Conservation (phyloP, 1,140 invertebrate species). For the Zaprionus tsacasi region DNA sequence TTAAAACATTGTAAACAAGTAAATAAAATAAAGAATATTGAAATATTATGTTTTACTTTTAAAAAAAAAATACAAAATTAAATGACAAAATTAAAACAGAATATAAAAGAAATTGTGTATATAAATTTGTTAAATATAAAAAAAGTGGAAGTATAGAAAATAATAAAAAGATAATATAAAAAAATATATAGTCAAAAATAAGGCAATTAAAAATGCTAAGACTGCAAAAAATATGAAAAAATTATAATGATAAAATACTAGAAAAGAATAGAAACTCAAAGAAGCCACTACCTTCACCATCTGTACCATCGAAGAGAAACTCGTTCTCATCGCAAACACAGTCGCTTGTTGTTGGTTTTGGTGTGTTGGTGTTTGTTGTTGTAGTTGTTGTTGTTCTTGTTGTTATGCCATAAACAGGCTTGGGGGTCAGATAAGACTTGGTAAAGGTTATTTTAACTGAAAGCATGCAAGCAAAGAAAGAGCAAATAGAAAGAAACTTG, state of each 20-base stretch:
- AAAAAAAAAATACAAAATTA: too few species aligned
- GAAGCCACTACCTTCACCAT: conserved; percentile 70
- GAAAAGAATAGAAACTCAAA: conserved; percentile 37
- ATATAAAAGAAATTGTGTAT: too few species aligned
- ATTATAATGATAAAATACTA: conserved; percentile 17
- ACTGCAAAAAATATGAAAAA: neutral
- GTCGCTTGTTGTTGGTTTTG: conserved; percentile 54
- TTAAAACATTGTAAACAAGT: too few species aligned
- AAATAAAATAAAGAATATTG: too few species aligned
- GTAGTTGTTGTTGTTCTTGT: conserved; percentile 25
- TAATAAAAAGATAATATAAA: conserved; percentile 4
- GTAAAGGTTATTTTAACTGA: conserved; percentile 77
- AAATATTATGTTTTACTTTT: too few species aligned
- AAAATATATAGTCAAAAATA: conserved; percentile 15
- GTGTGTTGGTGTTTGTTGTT: conserved; percentile 13
- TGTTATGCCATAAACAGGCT: conserved; percentile 46
- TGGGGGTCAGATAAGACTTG: conserved; percentile 56
- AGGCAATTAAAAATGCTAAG: conserved; percentile 12
- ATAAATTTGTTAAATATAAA: too few species aligned
- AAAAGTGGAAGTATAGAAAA: neutral
- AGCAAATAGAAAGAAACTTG: conserved; percentile 22
- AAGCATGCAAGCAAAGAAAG: conserved; percentile 58
- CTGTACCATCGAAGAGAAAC: conserved; percentile 46
- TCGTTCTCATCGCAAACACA: conserved; percentile 70
- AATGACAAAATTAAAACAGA: too few species aligned